phyloP scores from a whole-genome alignment of 2,888 invertebrate species.

The Sympetrum striolatum region DNA sequence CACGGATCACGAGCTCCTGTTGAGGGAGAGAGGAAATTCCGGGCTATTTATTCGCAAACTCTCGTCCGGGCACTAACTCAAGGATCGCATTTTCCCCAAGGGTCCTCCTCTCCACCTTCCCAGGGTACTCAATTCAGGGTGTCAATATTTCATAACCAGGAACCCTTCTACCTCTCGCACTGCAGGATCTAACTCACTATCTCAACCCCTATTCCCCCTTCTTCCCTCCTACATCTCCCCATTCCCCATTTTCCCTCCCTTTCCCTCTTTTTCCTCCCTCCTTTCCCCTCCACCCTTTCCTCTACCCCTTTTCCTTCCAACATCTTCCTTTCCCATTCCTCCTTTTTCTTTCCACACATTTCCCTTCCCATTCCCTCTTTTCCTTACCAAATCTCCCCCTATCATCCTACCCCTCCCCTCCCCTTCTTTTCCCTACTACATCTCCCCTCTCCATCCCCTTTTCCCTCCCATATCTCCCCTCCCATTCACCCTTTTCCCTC shows the following conservation, averaged over 20 bases:
- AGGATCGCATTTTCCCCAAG: background rate
- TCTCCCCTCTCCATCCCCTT: too few relatives aligned
- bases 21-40: background rate
- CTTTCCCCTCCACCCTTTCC: too few relatives aligned
- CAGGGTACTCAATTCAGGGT: slow-evolving; percentile 8
- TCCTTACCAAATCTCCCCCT: too few relatives aligned
- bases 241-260: too few relatives aligned
- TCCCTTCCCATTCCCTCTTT: too few relatives aligned
- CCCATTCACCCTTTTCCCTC: too few relatives aligned
- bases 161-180: background rate
- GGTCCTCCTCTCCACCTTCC: background rate
- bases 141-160: slow-evolving; percentile 37
- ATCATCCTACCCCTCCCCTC: too few relatives aligned
- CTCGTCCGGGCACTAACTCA: slow-evolving; percentile 21
- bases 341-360: too few relatives aligned
- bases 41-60: slow-evolving; percentile 35
- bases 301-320: background rate
- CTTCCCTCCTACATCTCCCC: too few relatives aligned
- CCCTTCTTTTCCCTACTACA: background rate
- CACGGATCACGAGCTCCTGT: slow-evolving; percentile 7
- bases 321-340: too few relatives aligned
- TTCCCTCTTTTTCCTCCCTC: too few relatives aligned
- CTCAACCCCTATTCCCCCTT: background rate
- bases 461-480: too few relatives aligned
- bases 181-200: background rate